A percentile compares a stretch with the other conserved stretches of the same genome.
These are phyloP conservation scores for Geococcyx californianus DNA, from an alignment of 2,113 vertebrate genomes.

Conservation along the genomic window DNA sequence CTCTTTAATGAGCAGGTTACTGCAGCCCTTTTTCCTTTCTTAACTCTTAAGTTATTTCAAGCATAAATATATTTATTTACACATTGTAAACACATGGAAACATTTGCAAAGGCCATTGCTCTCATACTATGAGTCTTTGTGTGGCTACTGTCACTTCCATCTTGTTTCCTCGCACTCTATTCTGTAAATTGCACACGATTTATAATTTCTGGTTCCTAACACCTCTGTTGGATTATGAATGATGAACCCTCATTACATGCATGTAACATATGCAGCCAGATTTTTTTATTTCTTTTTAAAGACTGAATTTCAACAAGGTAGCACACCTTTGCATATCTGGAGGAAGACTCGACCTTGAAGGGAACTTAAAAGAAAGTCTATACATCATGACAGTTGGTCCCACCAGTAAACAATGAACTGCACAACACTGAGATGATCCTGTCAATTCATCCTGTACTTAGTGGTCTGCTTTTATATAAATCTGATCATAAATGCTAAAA, in stretches of 20 bases:
- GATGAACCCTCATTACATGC: not conserved
- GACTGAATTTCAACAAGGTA: not conserved
- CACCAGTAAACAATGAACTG: not conserved
- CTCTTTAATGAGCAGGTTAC: not conserved
- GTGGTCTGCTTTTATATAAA: not conserved
- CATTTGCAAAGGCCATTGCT: accelerated
- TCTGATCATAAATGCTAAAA: not conserved
- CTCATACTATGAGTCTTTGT: not conserved
- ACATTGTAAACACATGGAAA: not conserved
- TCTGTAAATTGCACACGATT: not conserved
- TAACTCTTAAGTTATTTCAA: not conserved
- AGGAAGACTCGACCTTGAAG: not conserved
- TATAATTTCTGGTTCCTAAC: not conserved
- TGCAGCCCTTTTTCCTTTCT: not conserved
- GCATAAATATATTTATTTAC: not conserved
- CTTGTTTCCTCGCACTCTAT: not conserved
- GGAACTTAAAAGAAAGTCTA: not conserved
- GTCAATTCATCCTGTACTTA: not conserved
- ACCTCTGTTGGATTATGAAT: not conserved
- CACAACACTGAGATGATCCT: accelerated
- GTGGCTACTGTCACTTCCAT: not conserved
- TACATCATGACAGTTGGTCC: not conserved
- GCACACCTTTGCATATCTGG: not conserved
- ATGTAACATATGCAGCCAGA: not conserved
- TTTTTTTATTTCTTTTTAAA: not conserved